phyloP scores from a whole-genome alignment of 2,888 invertebrate genomes.

The Dorcus parallelipipedus region DNA sequence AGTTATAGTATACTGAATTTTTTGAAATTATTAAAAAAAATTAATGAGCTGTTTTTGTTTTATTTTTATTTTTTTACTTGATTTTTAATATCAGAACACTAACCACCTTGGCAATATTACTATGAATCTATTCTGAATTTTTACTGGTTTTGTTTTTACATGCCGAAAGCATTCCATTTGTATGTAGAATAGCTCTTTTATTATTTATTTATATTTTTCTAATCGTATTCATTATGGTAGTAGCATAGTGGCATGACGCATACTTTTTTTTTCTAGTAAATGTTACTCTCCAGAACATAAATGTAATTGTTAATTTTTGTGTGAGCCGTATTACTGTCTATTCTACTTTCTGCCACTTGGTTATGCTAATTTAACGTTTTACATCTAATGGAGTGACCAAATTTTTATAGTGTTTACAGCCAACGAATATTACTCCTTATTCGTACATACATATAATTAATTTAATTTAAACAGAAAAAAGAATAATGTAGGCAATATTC shows the following conservation, averaged over 20 bases:
- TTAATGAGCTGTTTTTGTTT: conserved; percentile 20
- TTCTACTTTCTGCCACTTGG: neutral
- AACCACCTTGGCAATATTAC: conserved; percentile 23
- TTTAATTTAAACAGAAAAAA: too few species aligned
- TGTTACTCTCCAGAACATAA: neutral
- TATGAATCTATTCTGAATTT: conserved; percentile 13
- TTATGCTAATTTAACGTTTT: conserved; percentile 1
- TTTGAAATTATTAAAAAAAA: conserved; percentile 16
- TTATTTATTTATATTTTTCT: conserved; percentile 13
- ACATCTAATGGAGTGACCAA: conserved; percentile 5
- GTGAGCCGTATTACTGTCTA: neutral
- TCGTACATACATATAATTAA: too few species aligned
- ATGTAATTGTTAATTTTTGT: conserved; percentile 4
- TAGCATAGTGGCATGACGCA: conserved; percentile 15
- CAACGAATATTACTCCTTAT: too few species aligned
- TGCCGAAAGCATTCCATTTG: conserved; percentile 15
- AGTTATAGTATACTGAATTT: neutral
- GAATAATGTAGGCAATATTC: too few species aligned
- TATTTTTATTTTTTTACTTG: conserved; percentile 8
- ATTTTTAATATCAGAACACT: conserved; percentile 17
- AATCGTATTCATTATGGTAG: conserved; percentile 8
- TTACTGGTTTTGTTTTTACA: conserved; percentile 10
- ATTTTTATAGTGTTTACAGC: neutral
- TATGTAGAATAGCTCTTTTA: conserved; percentile 13
- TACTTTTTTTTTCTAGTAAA: conserved; percentile 9